Conservation (phyloP, 2,113 vertebrate species). For the Sciurus niger region DNA sequence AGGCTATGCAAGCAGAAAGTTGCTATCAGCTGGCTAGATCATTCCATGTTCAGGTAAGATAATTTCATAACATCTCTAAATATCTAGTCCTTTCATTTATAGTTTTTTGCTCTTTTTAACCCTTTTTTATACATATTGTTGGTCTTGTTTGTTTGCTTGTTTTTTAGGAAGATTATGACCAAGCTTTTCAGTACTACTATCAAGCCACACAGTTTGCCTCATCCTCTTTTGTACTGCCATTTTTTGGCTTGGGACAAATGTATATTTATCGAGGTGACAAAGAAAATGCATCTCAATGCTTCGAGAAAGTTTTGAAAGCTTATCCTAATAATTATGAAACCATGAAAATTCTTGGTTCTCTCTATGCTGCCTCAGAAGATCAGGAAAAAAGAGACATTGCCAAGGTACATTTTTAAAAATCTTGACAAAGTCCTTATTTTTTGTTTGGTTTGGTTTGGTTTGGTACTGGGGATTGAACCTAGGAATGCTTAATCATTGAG, state of each 20-base stretch:
- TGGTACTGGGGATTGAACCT: no score
- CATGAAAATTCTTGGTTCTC: constrained; percentile 99
- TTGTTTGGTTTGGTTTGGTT: background rate
- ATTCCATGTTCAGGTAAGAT: constrained; percentile 97
- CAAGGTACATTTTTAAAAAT: constrained; percentile 89
- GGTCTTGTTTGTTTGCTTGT: constrained; percentile 46
- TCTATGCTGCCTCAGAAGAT: constrained; percentile 98
- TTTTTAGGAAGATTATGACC: constrained; percentile 97
- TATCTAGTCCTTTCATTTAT: constrained; percentile 15
- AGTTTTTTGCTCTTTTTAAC: background rate
- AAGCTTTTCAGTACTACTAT: constrained; percentile 99
- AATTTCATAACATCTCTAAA: background rate
- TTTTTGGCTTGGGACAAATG: constrained; percentile 99
- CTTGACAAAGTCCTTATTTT: background rate
- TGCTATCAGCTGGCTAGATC: constrained; percentile 98
- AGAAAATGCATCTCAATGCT: constrained; percentile 99
- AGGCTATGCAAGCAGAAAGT: constrained; percentile 99
- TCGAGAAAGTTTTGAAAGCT: constrained; percentile 99
- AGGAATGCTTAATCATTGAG: no score
- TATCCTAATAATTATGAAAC: constrained; percentile 99
- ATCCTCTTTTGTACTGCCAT: constrained; percentile 97
- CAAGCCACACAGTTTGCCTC: constrained; percentile 99
- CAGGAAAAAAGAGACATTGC: constrained; percentile 99
- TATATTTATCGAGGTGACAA: constrained; percentile 99
- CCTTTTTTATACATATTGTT: background rate